phyloP scores from a whole-genome alignment of 1,140 invertebrate species.

The Drosophila ananassae region DNA sequence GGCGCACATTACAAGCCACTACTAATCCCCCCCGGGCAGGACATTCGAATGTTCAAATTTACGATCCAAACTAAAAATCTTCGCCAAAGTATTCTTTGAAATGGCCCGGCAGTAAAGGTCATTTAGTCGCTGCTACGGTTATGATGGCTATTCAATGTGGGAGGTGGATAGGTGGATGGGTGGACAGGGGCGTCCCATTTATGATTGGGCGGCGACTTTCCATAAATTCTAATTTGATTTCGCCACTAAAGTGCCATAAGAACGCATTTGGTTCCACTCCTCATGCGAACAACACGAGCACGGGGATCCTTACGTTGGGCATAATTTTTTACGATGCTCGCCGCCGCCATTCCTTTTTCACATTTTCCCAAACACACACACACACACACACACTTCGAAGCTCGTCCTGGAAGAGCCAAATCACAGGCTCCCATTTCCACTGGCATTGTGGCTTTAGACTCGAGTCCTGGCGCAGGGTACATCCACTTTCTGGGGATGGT shows the following conservation, averaged over 20 bases:
- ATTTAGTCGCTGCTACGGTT: slow-evolving; percentile 39
- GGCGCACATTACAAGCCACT: slow-evolving; percentile 76
- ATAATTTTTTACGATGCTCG: slow-evolving; percentile 81
- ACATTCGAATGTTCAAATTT: slow-evolving; percentile 22
- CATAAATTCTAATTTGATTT: slow-evolving; percentile 84
- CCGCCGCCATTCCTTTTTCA: slow-evolving; percentile 80
- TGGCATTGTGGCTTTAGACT: slow-evolving; percentile 32
- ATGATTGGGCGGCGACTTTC: slow-evolving; percentile 74
- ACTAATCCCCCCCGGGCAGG: slow-evolving; percentile 42
- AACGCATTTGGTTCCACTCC: slow-evolving; percentile 60
- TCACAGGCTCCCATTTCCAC: slow-evolving; percentile 76
- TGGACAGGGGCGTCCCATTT: slow-evolving; percentile 54
- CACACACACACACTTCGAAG: slow-evolving; percentile 12
- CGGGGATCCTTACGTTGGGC: slow-evolving; percentile 62
- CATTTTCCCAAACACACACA: slow-evolving; percentile 59
- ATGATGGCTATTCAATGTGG: slow-evolving; percentile 65
- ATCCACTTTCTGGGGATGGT: background rate
- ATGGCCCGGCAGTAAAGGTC: slow-evolving; percentile 24
- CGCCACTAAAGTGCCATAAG: slow-evolving; percentile 82
- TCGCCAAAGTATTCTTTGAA: slow-evolving; percentile 25
- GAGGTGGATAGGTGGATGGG: background rate
- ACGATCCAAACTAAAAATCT: slow-evolving; percentile 70
- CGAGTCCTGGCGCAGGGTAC: slow-evolving; percentile 8
- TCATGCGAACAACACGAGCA: background rate
- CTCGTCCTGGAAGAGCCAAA: slow-evolving; percentile 62